A percentile compares a stretch with the other conserved stretches of the same genome.
Conservation (phyloP, 2,888 invertebrate genomes). For the Eurytoma adleriae region DNA sequence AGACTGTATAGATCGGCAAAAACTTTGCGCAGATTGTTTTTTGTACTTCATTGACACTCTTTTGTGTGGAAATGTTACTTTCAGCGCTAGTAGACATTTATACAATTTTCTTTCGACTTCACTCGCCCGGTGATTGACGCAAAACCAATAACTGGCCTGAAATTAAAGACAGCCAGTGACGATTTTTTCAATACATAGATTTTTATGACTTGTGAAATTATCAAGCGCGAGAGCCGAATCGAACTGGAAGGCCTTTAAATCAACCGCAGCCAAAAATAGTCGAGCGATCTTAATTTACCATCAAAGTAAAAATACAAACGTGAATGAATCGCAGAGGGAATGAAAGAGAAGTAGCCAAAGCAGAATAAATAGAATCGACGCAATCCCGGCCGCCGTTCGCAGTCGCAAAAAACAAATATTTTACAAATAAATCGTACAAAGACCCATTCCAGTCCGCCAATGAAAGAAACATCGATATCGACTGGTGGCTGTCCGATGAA, state of each 20-base stretch:
- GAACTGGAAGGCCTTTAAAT: not conserved
- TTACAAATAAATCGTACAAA: no score
- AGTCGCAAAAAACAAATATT: no score
- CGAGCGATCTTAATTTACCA: no score
- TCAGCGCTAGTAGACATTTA: conserved; percentile 3
- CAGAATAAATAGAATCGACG: no score
- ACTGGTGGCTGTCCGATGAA: no score
- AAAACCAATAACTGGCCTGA: conserved; percentile 32
- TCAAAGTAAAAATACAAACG: no score
- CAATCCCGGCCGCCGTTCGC: no score
- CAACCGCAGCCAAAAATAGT: no score
- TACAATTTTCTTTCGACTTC: conserved; percentile 10
- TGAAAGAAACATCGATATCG: no score
- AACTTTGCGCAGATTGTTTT: not conserved
- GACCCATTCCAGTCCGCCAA: no score
- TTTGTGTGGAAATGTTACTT: not conserved
- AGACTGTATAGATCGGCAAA: not conserved
- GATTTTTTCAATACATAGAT: not conserved
- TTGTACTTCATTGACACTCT: not conserved
- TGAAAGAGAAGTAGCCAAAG: no score
- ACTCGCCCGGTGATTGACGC: conserved; percentile 32
- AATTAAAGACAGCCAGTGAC: not conserved
- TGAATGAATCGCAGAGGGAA: no score
- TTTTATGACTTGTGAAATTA: not conserved
- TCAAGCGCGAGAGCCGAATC: not conserved